Conservation (phyloP, 2,888 invertebrate species). For the Latheticus oryzae region DNA sequence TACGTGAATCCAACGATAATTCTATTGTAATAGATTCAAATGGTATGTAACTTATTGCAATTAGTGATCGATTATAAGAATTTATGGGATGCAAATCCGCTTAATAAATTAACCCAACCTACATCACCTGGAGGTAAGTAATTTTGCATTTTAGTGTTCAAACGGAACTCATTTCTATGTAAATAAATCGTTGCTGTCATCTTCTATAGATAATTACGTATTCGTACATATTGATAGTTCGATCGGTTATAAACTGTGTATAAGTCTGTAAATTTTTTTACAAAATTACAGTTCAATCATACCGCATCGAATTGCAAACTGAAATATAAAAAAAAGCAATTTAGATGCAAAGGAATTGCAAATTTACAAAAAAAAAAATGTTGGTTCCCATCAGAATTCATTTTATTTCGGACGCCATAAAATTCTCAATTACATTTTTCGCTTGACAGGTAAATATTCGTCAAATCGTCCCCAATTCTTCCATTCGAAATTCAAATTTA, state of each 20-base stretch:
- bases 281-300: background rate
- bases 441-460: constrained; percentile 20
- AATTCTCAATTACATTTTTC: constrained; percentile 22
- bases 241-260: no score
- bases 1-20: no score
- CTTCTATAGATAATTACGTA: constrained; percentile 6
- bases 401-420: constrained; percentile 3
- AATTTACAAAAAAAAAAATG: background rate
- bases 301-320: background rate
- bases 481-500: constrained; percentile 38
- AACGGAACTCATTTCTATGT: constrained; percentile 9
- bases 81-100: constrained; percentile 12
- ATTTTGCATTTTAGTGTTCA: constrained; percentile 7
- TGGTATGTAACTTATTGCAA: constrained; percentile 6
- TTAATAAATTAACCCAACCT: constrained; percentile 13
- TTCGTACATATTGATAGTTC: background rate
- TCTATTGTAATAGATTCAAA: constrained; percentile 12
- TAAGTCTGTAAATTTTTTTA: no score
- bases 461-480: constrained; percentile 30
- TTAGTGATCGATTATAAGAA: constrained; percentile 6
- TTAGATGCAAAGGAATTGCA: background rate
- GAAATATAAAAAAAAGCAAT: no score
- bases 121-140: background rate
- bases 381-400: constrained; percentile 5
- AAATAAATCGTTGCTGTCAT: constrained; percentile 13